Base-by-base conservation (phyloP, 2,888 invertebrate species). In the Flexamia atlantica region DNA sequence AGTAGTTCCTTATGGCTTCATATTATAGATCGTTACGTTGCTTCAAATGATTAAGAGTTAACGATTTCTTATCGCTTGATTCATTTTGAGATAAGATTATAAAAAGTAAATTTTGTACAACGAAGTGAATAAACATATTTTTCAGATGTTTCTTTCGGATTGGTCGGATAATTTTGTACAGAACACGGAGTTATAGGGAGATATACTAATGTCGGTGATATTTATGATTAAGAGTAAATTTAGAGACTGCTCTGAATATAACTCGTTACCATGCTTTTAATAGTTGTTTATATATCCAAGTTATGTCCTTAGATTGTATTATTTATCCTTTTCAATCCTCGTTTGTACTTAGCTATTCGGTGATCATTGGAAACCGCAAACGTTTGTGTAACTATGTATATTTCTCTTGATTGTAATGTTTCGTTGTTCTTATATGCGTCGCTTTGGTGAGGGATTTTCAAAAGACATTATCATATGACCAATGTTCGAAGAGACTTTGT, bases 361-460 rank as follows among this genome's bases (percentile, higher is more conserved):
- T 79, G 32, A 23, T 76, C 4, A 32, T 79, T 32, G 50, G 20
- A 1, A 53, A 32, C 17, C 30, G 28, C 25, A 23, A 50, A 76
- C 46, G 57, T 79, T 79, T 79, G 57, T 79, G 79, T 79, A 79
- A 79, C 57, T 79, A 79, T 79, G 79, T 79, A 79, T 53, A 79
- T 79, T 79, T 36, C 79, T 79, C 30, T 79, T 57, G n/a, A 76
- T 76, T 79, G 79, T 79, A 76, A 32, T 79, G 30, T 79, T 79
- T 79, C 40, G 42, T 76, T 76, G 72, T 76, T 76, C 36, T 72
- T 40, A 76, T 79, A 53, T 32, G 23, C 20, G 50, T 32, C 79
- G 79, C 79, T 79, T 79, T 79, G 79, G 50, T 76, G 46, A 50
- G 76, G 57, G 79, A 28, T 53, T n/a, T 28, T 74, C 36, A 20